Base-by-base conservation (phyloP, 2,888 invertebrate genomes). In the Gastrophysa polygoni region DNA sequence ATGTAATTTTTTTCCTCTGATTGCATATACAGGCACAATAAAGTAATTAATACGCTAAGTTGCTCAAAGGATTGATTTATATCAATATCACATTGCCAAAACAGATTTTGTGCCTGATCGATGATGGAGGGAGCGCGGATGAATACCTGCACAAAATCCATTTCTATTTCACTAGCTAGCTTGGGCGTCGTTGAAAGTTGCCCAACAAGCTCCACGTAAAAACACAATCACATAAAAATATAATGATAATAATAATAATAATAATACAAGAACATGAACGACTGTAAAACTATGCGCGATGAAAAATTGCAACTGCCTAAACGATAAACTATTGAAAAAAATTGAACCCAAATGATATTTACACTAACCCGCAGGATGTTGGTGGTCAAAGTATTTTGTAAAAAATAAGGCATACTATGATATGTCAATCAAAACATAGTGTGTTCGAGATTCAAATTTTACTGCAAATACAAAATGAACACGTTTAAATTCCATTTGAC, bases 1-100 rank as follows among this genome's bases (percentile, higher is more conserved):
- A n/a, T n/a, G n/a, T n/a, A n/a, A n/a, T n/a, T n/a, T n/a, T n/a
- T 73, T 68, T 71, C 67, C 75, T 77, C 69, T 73, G 77, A 77
- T 77, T 76, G 77, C 74, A 75, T 71, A 75, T 76, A 77, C 78
- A 79, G 79, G 79, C 79, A 79, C 79, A 75, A 77, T 77, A 77
- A 79, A 78, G 78, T 78, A 78, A 78, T 77, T 79, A 78, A 76
- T 75, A 73, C 72, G 63, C 69, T 68, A 70, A 69, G 56, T 68
- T 71, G 64, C 69, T 65, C 64, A 68, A 67, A 59, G 70, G 69
- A 71, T 71, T 71, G 64, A 68, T 71, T 73, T 70, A 75, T 77
- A 78, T 78, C 78, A 78, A 75, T 77, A 78, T 78, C 78, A 78
- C 78, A 78, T 77, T 78, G 57, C 75, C 75, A 74, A 77, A 77